Evolutionary conservation across 2,797 vertebrate genomes (phyloP), one percentile per base, ranked within the genome.

Genomic region (Myotis myotis): DNA sequence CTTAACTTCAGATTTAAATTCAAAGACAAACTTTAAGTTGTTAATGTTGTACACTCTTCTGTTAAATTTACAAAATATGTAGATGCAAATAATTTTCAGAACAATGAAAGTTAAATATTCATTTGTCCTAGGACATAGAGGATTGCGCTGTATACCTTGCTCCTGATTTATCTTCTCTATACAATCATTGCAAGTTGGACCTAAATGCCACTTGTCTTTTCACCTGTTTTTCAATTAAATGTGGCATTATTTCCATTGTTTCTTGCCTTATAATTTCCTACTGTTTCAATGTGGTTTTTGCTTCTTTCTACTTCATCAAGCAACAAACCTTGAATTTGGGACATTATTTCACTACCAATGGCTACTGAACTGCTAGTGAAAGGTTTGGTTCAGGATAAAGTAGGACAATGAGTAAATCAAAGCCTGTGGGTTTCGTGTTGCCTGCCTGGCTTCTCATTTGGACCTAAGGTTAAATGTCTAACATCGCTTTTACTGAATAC

Each of bases 11-110:
- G 23, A 79, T 83, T 82, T 93, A 93, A 94, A 74, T 82, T 89
- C 20, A 94, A 76, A 92, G 11, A 51, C 62, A 36, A 87, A 55
- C 25, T 71, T 85, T 44, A 95, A 80, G 17, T 74, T 90, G 36
- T 92, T 79, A 51, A 91, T 62, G 11, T 36, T 86, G 23, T 64
- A 2, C 15, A 82, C 7, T 71, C 20, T 74, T 70, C 22, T 81
- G 10, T 75, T 64, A 83, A 25, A 13, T 85, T 87, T 51, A 44
- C 8, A 76, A 86, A 41, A 47, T 38, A 23, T 75, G 38, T 16
- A 93, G 23, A 81, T 76, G 60, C 83, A 80, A 96, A 92, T 23
- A 70, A 88, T 84, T 90, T 80, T 53, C 28, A 47, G 23, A 86
- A 93, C 17, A 94, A 89, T 44, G 83, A 82, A 81, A 16, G 82